These are phyloP conservation scores for Hippoglossus hippoglossus DNA, from an alignment of 2,797 vertebrate species.

Conservation along the genomic window DNA sequence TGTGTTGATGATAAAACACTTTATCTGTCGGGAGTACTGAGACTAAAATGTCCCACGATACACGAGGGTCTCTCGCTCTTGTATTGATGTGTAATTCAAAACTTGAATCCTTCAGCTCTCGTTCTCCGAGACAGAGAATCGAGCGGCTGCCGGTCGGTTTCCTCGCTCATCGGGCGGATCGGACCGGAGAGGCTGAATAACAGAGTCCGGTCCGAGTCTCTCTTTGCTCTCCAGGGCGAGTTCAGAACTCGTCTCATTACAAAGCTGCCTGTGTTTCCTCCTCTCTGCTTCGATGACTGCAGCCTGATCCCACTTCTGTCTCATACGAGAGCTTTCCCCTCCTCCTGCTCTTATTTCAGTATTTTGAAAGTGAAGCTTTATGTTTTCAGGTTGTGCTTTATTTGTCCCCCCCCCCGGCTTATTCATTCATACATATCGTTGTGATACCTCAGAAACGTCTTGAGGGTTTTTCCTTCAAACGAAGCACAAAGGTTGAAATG, in stretches of 20 bases:
- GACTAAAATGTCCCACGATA: no score
- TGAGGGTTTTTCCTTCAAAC: no score
- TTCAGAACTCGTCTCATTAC: slow-evolving; percentile 40
- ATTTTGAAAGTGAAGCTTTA: neutral
- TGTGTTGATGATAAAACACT: no score
- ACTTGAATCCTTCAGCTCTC: neutral
- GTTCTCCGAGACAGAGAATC: slow-evolving; percentile 1
- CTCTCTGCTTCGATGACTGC: slow-evolving; percentile 1
- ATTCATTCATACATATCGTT: no score
- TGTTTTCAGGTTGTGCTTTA: no score
- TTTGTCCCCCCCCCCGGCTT: no score
- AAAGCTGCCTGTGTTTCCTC: slow-evolving; percentile 38
- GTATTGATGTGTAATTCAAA: neutral
- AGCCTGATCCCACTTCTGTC: neutral
- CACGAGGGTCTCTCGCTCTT: neutral
- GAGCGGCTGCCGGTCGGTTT: slow-evolving; percentile 51
- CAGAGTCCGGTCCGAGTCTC: slow-evolving; percentile 52
- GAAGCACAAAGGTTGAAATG: no score
- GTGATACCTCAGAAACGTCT: no score
- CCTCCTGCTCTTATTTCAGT: neutral
- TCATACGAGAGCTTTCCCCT: neutral
- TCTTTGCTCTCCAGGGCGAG: slow-evolving; percentile 30
- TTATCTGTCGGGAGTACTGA: neutral
- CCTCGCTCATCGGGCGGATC: slow-evolving; percentile 54
- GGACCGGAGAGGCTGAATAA: slow-evolving; percentile 42